Conservation (phyloP, 1,140 invertebrate species). For the Drosophila malerkotliana region DNA sequence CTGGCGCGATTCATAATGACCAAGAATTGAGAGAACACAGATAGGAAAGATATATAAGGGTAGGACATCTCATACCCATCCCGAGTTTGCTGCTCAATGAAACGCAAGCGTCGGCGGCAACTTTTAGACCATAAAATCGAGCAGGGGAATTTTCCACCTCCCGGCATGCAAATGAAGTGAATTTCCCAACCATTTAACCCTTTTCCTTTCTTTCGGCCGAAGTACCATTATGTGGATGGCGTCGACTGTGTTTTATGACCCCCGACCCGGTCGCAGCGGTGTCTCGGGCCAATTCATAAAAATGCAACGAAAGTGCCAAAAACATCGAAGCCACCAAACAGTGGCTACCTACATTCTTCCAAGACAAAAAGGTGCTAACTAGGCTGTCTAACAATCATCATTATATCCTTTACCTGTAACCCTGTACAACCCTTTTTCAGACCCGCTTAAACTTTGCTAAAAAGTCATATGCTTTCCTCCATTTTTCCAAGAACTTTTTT, state of each 20-base stretch:
- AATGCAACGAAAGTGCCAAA: conserved; percentile 66
- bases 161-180: conserved; percentile 63
- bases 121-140: conserved; percentile 65
- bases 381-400: conserved; percentile 48
- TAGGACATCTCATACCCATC: conserved; percentile 1
- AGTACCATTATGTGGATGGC: conserved; percentile 71
- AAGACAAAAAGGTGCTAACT: conserved; percentile 82
- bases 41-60: background rate
- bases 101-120: conserved; percentile 50
- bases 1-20: conserved; percentile 76
- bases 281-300: conserved; percentile 58
- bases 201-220: conserved; percentile 56
- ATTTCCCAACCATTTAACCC: conserved; percentile 72
- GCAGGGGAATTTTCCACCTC: conserved; percentile 59
- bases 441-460: conserved; percentile 55
- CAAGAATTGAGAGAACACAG: conserved; percentile 33
- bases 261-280: conserved; percentile 28
- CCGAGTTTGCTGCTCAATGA: conserved; percentile 55
- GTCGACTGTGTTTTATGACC: conserved; percentile 50
- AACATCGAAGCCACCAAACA: conserved; percentile 41
- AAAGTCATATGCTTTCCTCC: conserved; percentile 63
- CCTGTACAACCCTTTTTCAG: conserved; percentile 26
- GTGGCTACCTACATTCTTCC: conserved; percentile 63
- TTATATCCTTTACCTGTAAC: conserved; percentile 40
- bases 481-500: conserved; percentile 48